These are phyloP conservation scores for Geotrupes spiniger DNA, from an alignment of 2,888 invertebrate genomes.

Conservation along the genomic window DNA sequence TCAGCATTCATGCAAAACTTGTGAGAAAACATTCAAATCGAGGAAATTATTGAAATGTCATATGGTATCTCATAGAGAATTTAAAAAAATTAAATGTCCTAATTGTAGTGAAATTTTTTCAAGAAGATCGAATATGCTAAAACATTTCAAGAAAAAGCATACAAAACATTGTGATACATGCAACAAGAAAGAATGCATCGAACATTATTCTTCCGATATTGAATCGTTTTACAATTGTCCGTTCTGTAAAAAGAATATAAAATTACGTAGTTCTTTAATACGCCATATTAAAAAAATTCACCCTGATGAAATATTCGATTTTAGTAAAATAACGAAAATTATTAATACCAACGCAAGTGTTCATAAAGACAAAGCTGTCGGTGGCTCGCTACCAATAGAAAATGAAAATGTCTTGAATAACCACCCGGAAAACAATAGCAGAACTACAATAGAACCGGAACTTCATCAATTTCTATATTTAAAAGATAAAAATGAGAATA, in stretches of 20 bases:
- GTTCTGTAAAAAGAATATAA: conserved; percentile 41
- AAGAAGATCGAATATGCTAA: conserved; percentile 27
- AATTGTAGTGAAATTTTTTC: conserved; percentile 30
- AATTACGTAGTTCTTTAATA: conserved; percentile 42
- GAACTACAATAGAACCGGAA: no score
- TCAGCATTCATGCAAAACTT: conserved; percentile 24
- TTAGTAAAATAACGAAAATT: conserved; percentile 11
- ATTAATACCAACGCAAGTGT: no score
- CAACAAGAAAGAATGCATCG: conserved; percentile 14
- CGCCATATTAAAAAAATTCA: conserved; percentile 44
- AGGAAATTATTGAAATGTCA: conserved; percentile 32
- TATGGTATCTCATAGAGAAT: conserved; percentile 27
- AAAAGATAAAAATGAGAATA: conserved; percentile 6
- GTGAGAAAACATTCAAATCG: conserved; percentile 30
- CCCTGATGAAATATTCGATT: conserved; percentile 26
- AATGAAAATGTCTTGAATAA: no score
- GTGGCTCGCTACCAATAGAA: no score
- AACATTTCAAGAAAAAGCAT: conserved; percentile 31
- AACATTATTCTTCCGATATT: conserved; percentile 20
- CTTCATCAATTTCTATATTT: not conserved
- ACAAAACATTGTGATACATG: conserved; percentile 15
- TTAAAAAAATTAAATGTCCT: conserved; percentile 32
- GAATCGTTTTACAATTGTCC: conserved; percentile 37
- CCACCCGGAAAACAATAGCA: no score
- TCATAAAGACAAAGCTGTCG: no score